Evolutionary conservation across 2,797 vertebrate genomes (phyloP), one percentile per base, ranked within the genome.

Genomic region (Chloroceryle amazona): DNA sequence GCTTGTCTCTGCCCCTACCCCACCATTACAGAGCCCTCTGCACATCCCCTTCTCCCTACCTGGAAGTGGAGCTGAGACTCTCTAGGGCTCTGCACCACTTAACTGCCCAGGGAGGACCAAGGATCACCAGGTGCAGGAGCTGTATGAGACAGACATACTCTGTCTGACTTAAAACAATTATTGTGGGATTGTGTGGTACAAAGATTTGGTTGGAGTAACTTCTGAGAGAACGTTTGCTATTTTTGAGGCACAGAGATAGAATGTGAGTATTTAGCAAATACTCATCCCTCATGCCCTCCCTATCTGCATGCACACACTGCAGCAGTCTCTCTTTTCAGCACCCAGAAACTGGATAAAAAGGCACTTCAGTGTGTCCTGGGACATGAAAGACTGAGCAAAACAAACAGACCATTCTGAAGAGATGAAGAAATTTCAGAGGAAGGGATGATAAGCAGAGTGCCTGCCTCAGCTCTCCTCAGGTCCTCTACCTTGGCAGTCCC

Each of bases 281-380:
- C 47, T 49, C 25, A 21, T 46, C 44, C 21, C 47, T 49, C 25
- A 15, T 26, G 13, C 16, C 13, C 20, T 57, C 44, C 63, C 15
- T 10, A 10, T 37, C 39, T 44, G 46, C 37, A 51, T 0, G 5
- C 46, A 51, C 12, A 0, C 0, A 0, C 13, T 80, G 54, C 58
- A 72, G 33, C 19, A 22, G 9, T 28, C 62, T 17, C 37, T 52
- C 61, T 67, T 41, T 61, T 60, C 54, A 44, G 78, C 62, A 62
- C 19, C 11, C 81, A 90, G 44, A 41, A 87, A 25, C 10, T 52
- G 39, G 46, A 79, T 66, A 88, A 88, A 63, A 33, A 1, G 20
- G 54, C 13, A 25, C 31, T 73, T 85, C 14, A 46, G 13, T 14
- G 29, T 52, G 61, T 83, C 41, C 79, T 91, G 72, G 52, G 61